A percentile compares a stretch with the other conserved stretches of the same genome.
These are phyloP conservation scores for Rousettus madagascariensis DNA, from an alignment of 2,797 vertebrate genomes.

Conservation along the genomic window DNA sequence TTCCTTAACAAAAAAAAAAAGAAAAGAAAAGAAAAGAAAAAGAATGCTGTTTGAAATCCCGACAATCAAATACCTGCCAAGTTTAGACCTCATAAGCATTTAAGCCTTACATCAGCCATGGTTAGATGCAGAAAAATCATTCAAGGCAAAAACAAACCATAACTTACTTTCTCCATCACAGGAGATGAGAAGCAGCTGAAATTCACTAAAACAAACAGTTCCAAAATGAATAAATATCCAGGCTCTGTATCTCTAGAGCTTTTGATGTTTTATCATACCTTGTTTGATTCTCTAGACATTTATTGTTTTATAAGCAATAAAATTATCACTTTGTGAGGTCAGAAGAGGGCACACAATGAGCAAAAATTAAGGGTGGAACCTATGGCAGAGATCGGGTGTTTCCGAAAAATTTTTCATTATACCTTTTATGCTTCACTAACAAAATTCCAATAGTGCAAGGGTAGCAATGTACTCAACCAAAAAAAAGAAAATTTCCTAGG, in stretches of 20 bases:
- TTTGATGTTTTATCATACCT: neutral
- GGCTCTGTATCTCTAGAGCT: neutral
- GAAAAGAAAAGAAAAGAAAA: neutral
- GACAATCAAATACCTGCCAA: neutral
- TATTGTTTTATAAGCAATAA: neutral
- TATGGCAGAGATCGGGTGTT: neutral
- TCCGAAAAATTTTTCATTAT: neutral
- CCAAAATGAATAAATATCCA: neutral
- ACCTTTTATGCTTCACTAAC: neutral
- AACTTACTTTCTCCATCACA: neutral
- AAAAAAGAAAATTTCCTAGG: neutral
- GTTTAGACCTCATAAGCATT: neutral
- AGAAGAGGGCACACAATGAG: neutral
- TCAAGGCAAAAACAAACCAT: neutral
- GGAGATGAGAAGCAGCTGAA: neutral
- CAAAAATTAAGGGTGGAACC: neutral
- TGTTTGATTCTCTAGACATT: neutral
- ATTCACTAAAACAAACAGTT: slow-evolving; percentile 7
- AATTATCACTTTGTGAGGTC: neutral
- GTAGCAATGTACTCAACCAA: neutral
- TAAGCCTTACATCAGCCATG: neutral
- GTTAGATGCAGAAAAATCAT: slow-evolving; percentile 21
- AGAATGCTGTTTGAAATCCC: neutral
- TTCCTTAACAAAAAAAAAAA: neutral
- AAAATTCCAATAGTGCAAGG: neutral